These are phyloP conservation scores for Phalanger gymnotis DNA, from an alignment of 2,797 vertebrate species.

Conservation along the genomic window DNA sequence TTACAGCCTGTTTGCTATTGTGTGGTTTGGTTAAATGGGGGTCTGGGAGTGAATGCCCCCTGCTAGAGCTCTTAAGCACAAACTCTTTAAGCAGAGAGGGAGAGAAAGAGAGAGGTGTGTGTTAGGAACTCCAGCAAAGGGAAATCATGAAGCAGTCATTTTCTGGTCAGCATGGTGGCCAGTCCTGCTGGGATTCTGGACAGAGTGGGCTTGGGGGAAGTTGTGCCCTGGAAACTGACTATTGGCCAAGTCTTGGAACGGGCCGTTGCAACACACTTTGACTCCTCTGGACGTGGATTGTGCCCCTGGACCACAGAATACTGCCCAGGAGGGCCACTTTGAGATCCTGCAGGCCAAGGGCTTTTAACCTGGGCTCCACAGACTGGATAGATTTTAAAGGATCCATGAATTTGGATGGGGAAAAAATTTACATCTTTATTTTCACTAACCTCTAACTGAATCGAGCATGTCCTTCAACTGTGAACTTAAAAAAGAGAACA, in stretches of 20 bases:
- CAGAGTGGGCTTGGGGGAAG: neutral
- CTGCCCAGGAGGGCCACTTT: neutral
- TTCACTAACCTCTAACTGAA: neutral
- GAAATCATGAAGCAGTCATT: conserved; percentile 1
- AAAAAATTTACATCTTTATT: neutral
- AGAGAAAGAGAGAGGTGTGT: neutral
- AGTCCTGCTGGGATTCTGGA: neutral
- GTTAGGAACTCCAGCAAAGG: neutral
- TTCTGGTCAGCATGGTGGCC: neutral
- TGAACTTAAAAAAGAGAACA: neutral
- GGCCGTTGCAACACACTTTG: neutral
- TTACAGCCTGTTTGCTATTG: neutral
- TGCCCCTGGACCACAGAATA: neutral
- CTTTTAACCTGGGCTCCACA: neutral
- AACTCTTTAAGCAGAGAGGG: neutral
- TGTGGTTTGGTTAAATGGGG: neutral
- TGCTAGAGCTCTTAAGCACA: neutral
- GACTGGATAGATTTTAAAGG: neutral
- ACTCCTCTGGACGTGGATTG: neutral
- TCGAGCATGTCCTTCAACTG: neutral
- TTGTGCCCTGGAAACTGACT: neutral
- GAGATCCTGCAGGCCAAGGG: neutral
- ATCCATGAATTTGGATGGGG: neutral
- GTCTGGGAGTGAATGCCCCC: neutral
- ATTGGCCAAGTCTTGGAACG: neutral